These are phyloP conservation scores for Pilophorus perplexus DNA, from an alignment of 2,888 invertebrate genomes.

Conservation along the genomic window DNA sequence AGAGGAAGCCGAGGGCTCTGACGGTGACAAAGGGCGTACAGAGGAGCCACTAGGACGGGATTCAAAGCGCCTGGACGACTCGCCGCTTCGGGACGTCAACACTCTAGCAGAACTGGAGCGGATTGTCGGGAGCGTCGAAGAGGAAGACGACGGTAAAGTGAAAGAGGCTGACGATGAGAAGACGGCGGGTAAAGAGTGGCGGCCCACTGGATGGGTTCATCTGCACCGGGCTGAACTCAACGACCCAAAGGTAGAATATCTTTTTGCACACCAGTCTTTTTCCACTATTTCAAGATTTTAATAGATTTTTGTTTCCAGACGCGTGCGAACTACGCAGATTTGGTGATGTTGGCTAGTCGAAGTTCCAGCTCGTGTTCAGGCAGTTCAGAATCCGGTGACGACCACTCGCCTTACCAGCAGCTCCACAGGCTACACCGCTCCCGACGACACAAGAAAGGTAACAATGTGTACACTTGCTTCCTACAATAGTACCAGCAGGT, in stretches of 20 bases:
- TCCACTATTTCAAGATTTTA: background rate
- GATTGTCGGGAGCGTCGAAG: conserved; percentile 51
- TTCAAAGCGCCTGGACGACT: background rate
- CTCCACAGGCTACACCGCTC: conserved; percentile 67
- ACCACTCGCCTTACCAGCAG: conserved; percentile 65
- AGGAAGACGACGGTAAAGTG: conserved; percentile 30
- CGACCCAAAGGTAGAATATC: conserved; percentile 71
- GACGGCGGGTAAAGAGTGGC: conserved; percentile 59
- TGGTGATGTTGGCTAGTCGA: conserved; percentile 63
- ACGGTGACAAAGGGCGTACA: conserved; percentile 51
- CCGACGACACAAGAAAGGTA: conserved; percentile 75
- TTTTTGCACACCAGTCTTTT: background rate
- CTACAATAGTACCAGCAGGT: background rate
- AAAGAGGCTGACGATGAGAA: conserved; percentile 24
- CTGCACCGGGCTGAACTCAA: conserved; percentile 74
- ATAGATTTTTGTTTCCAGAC: conserved; percentile 57
- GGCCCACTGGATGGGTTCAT: conserved; percentile 75
- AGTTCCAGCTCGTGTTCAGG: conserved; percentile 62
- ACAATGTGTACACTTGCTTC: no score
- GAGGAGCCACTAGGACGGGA: no score
- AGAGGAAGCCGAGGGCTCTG: conserved; percentile 55
- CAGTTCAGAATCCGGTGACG: conserved; percentile 61
- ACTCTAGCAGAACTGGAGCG: conserved; percentile 68
- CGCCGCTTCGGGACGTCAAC: conserved; percentile 22
- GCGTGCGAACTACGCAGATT: conserved; percentile 69